Base-by-base conservation (phyloP, 2,888 invertebrate species). In the Panorpa germanica region DNA sequence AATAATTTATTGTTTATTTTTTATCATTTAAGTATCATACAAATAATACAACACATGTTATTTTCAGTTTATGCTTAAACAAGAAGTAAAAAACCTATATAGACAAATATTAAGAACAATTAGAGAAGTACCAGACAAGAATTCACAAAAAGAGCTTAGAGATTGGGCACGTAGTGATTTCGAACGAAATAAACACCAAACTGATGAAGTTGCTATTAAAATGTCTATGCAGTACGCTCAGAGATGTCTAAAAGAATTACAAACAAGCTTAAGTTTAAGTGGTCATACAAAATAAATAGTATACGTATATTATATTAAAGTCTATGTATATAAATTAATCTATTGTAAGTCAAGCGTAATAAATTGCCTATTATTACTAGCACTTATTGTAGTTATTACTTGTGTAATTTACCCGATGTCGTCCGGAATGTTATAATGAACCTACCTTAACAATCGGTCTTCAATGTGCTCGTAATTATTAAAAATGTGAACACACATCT, bases 81-180 rank as follows among this genome's bases (percentile, higher is more conserved):
- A 75, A 53, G 73, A 83, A 53, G 82, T 82, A 1, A 48, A 82
- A 12, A 72, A 69, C 42, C 50, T 83, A 1, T 85, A 83, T 43
- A 59, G 76, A 38, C 65, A 71, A 37, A 72, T 83, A 35, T 64
- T 81, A 40, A 63, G 71, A 29, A 62, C 73, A 5, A 61, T 78
- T 28, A 63, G 60, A 32, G 53, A 64, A 42, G 67, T 83, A 6
- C 66, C 72, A 2, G 72, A 78, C 46, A 52, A 62, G 39, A 49
- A 46, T 2, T 70, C 73, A 29, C 62, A 64, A 34, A 42, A 52
- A 2, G 80, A 83, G 41, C 51, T 85, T 12, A 63, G 53, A 33
- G 60, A 69, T 26, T 85, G 83, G 82, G 71, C 73, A 0, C 59
- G 73, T 32, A 49, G 61, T 10, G 83, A 83, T 46, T 85, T 85